Conservation (phyloP, 2,113 vertebrate genomes). For the human region DNA sequence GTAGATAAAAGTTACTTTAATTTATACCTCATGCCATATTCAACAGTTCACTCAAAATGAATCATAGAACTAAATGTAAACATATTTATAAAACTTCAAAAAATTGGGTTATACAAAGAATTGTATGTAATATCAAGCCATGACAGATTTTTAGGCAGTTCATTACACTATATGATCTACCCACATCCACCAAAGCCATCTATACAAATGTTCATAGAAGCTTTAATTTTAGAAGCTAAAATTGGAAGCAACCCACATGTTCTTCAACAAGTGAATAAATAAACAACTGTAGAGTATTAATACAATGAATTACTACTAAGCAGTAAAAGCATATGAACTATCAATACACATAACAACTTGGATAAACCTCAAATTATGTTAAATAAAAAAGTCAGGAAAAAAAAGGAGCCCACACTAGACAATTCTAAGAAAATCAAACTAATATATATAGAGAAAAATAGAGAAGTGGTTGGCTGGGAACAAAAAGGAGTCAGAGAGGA, state of each 20-base stretch:
- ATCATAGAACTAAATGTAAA: background rate
- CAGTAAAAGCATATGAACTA: background rate
- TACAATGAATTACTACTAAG: background rate
- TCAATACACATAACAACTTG: background rate
- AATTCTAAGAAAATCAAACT: background rate
- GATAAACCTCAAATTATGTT: background rate
- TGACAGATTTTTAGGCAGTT: background rate
- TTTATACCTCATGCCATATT: background rate
- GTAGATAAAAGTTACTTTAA: background rate
- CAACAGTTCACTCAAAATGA: background rate
- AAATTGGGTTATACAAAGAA: background rate
- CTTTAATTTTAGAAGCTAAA: background rate
- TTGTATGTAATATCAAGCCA: background rate
- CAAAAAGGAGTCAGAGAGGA: background rate
- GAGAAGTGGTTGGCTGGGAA: background rate
- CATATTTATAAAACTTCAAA: background rate
- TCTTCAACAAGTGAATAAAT: background rate
- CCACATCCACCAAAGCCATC: background rate
- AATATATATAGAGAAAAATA: background rate
- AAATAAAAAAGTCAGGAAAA: background rate
- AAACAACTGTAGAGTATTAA: background rate
- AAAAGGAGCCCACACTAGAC: background rate
- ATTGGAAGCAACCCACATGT: background rate
- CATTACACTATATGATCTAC: background rate
- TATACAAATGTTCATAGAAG: background rate